Evolutionary conservation across 92 coral and sea anemone genomes (phyloP).

Genomic region (Muricea muricata): DNA sequence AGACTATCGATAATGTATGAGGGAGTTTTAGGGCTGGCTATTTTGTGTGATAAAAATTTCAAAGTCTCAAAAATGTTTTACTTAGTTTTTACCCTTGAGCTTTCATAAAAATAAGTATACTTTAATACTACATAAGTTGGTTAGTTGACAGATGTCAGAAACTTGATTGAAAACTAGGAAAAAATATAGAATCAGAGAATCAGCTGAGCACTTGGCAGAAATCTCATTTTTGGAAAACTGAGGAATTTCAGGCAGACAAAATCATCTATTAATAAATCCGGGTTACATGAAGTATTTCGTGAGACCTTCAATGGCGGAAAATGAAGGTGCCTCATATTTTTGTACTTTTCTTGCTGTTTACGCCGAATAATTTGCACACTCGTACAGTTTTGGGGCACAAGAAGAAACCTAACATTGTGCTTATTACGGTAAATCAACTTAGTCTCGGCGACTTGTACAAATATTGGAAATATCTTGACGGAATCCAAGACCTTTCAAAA

Average conservation of each 20-base stretch:
- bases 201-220: too few species aligned
- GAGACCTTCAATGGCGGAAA: not conserved
- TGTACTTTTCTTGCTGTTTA: not conserved
- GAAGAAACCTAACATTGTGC: slow-evolving; percentile 16
- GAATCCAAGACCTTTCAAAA: slow-evolving; percentile 67
- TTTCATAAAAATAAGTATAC: too few species aligned
- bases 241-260: not conserved
- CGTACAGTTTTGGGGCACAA: not conserved
- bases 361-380: not conserved
- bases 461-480: not conserved
- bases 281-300: slow-evolving; percentile 44
- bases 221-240: too few species aligned
- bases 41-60: too few species aligned
- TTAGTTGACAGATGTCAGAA: too few species aligned
- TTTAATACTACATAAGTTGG: too few species aligned
- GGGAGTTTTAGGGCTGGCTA: too few species aligned
- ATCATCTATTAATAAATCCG: too few species aligned
- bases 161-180: not conserved
- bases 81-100: too few species aligned
- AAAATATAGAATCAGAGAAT: too few species aligned
- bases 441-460: not conserved
- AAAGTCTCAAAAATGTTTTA: too few species aligned
- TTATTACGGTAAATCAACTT: slow-evolving; percentile 26
- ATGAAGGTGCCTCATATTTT: not conserved
- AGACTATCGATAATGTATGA: too few species aligned